Evolutionary conservation across 2,797 vertebrate species (phyloP).

Genomic region (Vireo griseus): DNA sequence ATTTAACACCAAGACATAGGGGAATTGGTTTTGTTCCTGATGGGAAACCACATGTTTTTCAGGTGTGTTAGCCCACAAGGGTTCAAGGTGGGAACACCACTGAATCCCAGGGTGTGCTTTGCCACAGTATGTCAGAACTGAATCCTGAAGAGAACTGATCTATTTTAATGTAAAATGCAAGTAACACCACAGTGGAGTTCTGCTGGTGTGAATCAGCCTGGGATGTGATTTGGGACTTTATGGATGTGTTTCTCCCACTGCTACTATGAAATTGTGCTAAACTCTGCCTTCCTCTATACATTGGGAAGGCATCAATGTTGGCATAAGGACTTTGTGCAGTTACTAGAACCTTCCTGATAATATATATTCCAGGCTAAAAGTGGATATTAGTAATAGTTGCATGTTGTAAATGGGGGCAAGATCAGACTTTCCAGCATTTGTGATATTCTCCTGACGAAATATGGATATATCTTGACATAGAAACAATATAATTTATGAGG

Average conservation of each 20-base stretch:
- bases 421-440: not conserved
- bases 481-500: not conserved
- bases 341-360: not conserved
- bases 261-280: not conserved
- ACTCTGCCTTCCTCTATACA: not conserved
- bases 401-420: not conserved
- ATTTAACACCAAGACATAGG: rapidly evolving
- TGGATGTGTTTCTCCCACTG: not conserved
- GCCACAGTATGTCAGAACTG: not conserved
- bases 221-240: not conserved
- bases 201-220: not conserved
- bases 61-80: not conserved
- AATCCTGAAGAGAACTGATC: not conserved
- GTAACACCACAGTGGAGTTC: not conserved
- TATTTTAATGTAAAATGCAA: not conserved
- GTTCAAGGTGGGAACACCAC: not conserved
- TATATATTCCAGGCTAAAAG: not conserved
- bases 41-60: not conserved
- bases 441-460: not conserved
- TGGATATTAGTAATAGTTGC: not conserved
- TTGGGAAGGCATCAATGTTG: not conserved
- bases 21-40: not conserved
- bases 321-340: not conserved
- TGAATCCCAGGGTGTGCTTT: not conserved
- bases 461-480: not conserved